Evolutionary conservation across 2,113 vertebrate species (phyloP).

Genomic region (Mesembrinibis cayennensis): DNA sequence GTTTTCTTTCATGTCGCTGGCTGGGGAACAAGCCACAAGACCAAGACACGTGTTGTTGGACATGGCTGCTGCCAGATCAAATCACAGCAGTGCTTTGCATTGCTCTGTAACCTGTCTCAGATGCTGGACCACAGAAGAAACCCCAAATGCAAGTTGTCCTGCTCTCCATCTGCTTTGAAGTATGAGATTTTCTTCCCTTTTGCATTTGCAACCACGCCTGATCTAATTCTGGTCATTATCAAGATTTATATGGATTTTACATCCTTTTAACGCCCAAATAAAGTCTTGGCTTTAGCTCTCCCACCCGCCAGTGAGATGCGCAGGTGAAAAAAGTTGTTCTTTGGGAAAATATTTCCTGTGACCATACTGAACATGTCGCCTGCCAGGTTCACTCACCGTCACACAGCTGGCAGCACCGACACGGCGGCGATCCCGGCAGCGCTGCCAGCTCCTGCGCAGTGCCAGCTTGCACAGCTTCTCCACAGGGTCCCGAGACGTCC

Average conservation of each 20-base stretch:
- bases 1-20: not conserved
- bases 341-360: not conserved
- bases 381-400: not conserved
- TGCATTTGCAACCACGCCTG: not conserved
- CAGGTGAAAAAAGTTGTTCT: not conserved
- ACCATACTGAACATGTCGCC: accelerated
- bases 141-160: not conserved
- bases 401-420: not conserved
- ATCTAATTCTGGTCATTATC: not conserved
- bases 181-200: not conserved
- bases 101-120: not conserved
- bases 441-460: not conserved
- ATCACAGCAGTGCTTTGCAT: not conserved
- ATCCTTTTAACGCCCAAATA: too few relatives aligned
- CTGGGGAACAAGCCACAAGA: not conserved
- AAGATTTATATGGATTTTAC: not conserved
- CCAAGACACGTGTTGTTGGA: not conserved
- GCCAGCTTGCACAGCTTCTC: not conserved
- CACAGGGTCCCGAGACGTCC: accelerated
- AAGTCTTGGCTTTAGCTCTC: not conserved
- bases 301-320: accelerated
- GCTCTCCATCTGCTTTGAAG: not conserved
- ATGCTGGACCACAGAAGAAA: not conserved
- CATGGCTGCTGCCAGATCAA: not conserved
- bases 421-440: accelerated